phyloP scores from a whole-genome alignment of 1,140 invertebrate genomes.

The Lucilia cuprina region DNA sequence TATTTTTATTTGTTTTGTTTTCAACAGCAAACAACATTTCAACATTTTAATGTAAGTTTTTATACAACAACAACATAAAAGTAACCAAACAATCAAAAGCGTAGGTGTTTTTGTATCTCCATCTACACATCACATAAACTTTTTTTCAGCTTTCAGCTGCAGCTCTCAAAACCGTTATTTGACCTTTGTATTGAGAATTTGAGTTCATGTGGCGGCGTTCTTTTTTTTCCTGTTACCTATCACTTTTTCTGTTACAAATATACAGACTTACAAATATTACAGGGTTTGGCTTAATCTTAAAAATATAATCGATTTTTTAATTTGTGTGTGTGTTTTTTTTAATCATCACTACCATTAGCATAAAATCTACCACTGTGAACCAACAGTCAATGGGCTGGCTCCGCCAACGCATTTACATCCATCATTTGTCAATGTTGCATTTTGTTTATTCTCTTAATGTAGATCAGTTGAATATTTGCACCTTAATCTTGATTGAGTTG shows the following conservation, averaged over 20 bases:
- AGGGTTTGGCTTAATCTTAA: neutral
- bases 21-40: neutral
- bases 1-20: neutral
- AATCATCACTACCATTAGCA: neutral
- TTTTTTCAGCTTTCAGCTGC: neutral
- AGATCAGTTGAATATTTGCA: neutral
- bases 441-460: neutral
- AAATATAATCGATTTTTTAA: neutral
- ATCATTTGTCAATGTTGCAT: constrained; percentile 14
- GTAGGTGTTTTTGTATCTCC: neutral
- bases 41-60: neutral
- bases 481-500: constrained; percentile 2
- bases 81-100: neutral
- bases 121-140: neutral
- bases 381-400: neutral
- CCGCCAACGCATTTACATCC: constrained; percentile 7
- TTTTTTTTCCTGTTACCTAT: neutral
- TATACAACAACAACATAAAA: neutral
- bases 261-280: neutral
- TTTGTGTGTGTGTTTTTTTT: neutral
- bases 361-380: neutral
- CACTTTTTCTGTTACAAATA: neutral
- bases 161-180: neutral
- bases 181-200: neutral
- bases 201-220: neutral